A percentile compares a stretch with the other conserved stretches of the same genome.
Evolutionary conservation across 2,113 vertebrate species (phyloP).

Genomic region (Lepus europaeus): DNA sequence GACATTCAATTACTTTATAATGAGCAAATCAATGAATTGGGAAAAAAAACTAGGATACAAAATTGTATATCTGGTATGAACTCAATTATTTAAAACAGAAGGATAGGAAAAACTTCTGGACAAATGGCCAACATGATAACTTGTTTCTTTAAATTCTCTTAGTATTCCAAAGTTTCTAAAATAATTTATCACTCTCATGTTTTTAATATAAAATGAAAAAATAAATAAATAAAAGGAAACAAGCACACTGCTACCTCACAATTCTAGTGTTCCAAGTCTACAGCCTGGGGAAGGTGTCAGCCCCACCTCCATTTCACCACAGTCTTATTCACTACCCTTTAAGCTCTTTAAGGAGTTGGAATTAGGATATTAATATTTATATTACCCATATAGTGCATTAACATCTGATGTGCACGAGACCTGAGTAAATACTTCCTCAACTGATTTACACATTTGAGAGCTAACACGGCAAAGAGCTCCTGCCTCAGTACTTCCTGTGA

Average conservation of each 20-base stretch:
- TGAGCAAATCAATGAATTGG: constrained; percentile 43
- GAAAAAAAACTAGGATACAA: background rate
- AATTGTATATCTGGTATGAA: background rate
- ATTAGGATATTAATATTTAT: constrained; percentile 12
- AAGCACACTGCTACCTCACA: background rate
- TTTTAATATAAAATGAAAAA: constrained; percentile 27
- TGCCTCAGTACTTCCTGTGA: background rate
- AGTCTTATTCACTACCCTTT: background rate
- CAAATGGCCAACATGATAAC: constrained; percentile 9
- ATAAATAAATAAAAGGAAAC: constrained; percentile 12
- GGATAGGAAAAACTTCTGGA: background rate
- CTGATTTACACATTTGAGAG: background rate
- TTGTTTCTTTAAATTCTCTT: background rate
- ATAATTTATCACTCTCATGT: background rate
- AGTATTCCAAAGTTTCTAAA: constrained; percentile 16
- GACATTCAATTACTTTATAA: constrained; percentile 40
- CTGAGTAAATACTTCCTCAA: background rate
- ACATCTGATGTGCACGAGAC: background rate
- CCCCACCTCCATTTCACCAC: background rate
- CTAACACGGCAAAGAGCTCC: background rate
- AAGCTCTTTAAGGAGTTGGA: background rate
- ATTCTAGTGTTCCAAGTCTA: background rate
- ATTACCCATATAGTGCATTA: background rate
- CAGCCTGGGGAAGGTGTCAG: background rate
- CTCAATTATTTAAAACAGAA: constrained; percentile 30